Conservation (phyloP, 2,888 invertebrate genomes). For the Calameuta idolon region DNA sequence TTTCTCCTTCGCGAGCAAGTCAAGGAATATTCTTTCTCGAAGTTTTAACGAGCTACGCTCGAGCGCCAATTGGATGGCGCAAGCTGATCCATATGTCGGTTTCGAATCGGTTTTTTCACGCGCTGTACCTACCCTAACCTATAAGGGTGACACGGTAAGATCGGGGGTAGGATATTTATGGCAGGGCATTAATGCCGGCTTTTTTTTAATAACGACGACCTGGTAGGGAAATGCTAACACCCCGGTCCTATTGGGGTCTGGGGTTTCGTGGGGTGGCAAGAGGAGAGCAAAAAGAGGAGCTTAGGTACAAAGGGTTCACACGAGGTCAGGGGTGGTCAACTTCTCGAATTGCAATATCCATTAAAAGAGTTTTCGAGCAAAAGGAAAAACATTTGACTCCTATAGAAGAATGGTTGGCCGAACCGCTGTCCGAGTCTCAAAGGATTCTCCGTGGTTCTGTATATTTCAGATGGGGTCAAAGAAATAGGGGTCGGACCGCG, state of each 20-base stretch:
- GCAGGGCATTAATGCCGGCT: slow-evolving; percentile 53
- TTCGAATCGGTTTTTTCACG: slow-evolving; percentile 55
- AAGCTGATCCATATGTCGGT: slow-evolving; percentile 53
- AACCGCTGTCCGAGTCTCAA: neutral
- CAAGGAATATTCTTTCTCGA: slow-evolving; percentile 14
- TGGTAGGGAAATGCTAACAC: slow-evolving; percentile 25
- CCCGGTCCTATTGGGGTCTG: slow-evolving; percentile 21
- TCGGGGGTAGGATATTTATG: slow-evolving; percentile 49
- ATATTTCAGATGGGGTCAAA: neutral
- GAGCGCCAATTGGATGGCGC: slow-evolving; percentile 26
- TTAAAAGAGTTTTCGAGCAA: neutral
- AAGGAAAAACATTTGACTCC: neutral
- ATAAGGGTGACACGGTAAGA: slow-evolving; percentile 6
- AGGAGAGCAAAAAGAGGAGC: neutral
- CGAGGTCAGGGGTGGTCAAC: neutral
- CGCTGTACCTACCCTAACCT: slow-evolving; percentile 25
- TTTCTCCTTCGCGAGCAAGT: neutral
- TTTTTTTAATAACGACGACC: slow-evolving; percentile 47
- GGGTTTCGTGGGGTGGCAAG: slow-evolving; percentile 7
- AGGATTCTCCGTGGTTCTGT: neutral
- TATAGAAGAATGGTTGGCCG: neutral
- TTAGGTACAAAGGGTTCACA: neutral
- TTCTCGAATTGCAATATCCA: neutral
- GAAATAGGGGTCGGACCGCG: neutral
- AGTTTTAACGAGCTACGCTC: slow-evolving; percentile 24